Base-by-base conservation (phyloP, 2,113 vertebrate genomes). In the Galbula dea region DNA sequence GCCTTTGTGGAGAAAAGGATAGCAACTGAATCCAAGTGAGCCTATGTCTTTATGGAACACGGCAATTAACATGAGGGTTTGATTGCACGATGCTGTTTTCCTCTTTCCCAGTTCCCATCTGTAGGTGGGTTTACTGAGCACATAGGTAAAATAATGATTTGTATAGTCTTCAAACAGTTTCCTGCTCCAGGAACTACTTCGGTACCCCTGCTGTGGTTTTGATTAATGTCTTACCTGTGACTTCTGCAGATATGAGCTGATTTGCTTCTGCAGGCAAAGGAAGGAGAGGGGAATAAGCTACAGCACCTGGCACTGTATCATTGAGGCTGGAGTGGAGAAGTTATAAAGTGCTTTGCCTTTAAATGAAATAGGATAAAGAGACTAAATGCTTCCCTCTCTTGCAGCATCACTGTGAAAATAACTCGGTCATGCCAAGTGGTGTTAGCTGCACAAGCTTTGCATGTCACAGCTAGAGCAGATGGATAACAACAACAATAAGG, bases 161-260 rank as follows among this genome's bases (percentile, higher is more conserved):
- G 34, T 72, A 75, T 63, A 57, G 36, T 83, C 51, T 72, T 87
- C 6, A 7, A 95, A 89, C 69, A 59, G 67, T 73, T 94, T 91
- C 66, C 87, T 97, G 87, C 74, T 93, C 37, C 86, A 92, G 52
- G 76, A 96, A 96, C 78, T 76, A 62, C 78, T 83, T 95, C 86
- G 65, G 81, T 43, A 62, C 92, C 86, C 93, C 88, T 6, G 32
- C 58, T 88, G 72, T 57, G 67, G 48, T 94, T 97, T 93, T 97
- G 67, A 97, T 95, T 94, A 96, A 95, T 89, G 66, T 89, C 83
- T 57, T 95, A 92, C 83, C 92, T 95, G 94, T 57, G 61, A 62
- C 71, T 84, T 93, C 54, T 86, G 88, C 87, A 93, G 90, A 88
- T 78, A 37, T n/a, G 57, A 8, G 20, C 51, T 81, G 54, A 51